Base-by-base conservation (phyloP, 2,797 vertebrate species). In the Vultur gryphus region DNA sequence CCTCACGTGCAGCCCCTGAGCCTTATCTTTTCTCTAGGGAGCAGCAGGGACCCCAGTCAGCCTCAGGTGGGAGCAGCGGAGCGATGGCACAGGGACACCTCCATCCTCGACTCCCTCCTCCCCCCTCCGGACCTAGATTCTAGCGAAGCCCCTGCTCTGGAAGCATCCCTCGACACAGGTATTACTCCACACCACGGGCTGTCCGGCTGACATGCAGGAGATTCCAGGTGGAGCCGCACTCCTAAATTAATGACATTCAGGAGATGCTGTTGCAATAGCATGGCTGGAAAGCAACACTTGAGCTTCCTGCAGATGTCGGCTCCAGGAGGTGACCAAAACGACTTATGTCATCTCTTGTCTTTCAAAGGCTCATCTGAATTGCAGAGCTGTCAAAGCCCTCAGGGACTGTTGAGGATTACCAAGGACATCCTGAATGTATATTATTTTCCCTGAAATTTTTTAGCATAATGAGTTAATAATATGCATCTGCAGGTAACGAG, bases 1-100 rank as follows among this genome's bases (percentile, higher is more conserved):
- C 37, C 49, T 86, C 13, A 1, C 6, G 4, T 17, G 51, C 11
- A 46, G 79, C 79, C 65, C 94, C 93, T 95, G 94, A 96, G 93
- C 78, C 44, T 87, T 94, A 39, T 96, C 73, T 96, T 85, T 94
- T 95, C 95, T 49, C 78, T 37, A 93, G 96, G 95, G 66, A 94
- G 77, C 86, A 87, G 78, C 90, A 96, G 95, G 92, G 75, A 96
- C 35, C 44, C 75, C 93, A 87, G 81, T 8, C 92, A 95, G 62
- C 95, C 59, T 17, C 77, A 35, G 90, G 91, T 94, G 93, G 90
- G 92, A 97, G 92, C 89, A 52, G 84, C 90, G 91, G 65, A 92
- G 92, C 3, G 11, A 95, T 95, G 95, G 67, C 81, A 87, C 66
- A 92, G 86, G 90, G 87, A 70, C 78, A 73, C 15, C 64, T 93